Base-by-base conservation (phyloP, 2,113 vertebrate genomes). In the Sisor rabdophorus region DNA sequence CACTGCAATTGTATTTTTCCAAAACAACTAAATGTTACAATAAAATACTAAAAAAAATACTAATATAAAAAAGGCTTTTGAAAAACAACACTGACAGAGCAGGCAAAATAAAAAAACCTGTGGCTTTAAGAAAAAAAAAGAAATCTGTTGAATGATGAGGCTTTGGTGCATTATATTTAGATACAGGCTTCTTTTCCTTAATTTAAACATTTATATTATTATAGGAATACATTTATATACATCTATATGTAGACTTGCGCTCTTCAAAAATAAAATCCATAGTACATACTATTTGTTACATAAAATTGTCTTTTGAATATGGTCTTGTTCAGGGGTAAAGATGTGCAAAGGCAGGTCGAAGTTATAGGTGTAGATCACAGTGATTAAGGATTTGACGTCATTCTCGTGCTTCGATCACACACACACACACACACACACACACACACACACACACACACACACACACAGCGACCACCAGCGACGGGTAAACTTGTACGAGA, bases 261-360 rank as follows among this genome's bases (percentile, higher is more conserved):
- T 81, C 22, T 54, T 84, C 79, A 78, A 88, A 91, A 89, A 86
- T 85, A 86, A 86, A 82, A 73, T 72, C 80, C 77, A 81, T 84
- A 80, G 77, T 79, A 78, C 69, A 76, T 78, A 83, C 61, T 70
- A 78, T 58, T 79, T 80, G 56, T 85, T 78, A 85, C 74, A 85
- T 67, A 84, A 88, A 87, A 86, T 83, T 36, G 52, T 71, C 72
- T 74, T 81, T 78, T 81, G 76, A 68, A 77, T 79, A 79, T 76
- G 77, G 79, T 82, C 48, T 79, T 75, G 53, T n/a, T 81, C 75
- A 70, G 72, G 70, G 78, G 77, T 80, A 63, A 30, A 80, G 60
- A 78, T 79, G 76, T 83, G 84, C 83, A 84, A 75, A 80, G 82
- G 84, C 82, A 84, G 74, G 74, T 68, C 77, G 58, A 64, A 82